A percentile compares a stretch with the other conserved stretches of the same genome.
These are phyloP conservation scores for Achatina immaculata DNA, from an alignment of 1,140 invertebrate genomes.

Conservation along the genomic window DNA sequence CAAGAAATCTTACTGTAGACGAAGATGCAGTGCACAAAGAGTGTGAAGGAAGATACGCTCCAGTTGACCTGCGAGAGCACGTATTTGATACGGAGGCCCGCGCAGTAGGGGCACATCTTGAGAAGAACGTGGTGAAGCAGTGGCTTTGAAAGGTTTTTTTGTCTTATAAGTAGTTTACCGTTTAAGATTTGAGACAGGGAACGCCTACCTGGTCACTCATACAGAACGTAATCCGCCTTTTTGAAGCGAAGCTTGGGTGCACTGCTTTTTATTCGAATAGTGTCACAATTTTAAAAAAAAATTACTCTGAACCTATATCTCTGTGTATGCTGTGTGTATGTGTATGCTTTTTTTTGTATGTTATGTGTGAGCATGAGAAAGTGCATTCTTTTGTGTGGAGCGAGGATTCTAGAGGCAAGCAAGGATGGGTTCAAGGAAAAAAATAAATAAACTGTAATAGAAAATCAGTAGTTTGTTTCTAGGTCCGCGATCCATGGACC, in stretches of 20 bases:
- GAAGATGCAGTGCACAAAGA: background rate
- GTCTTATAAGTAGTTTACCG: background rate
- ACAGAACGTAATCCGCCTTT: background rate
- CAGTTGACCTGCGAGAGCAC: background rate
- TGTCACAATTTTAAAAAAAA: too few relatives aligned
- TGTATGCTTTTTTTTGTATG: too few relatives aligned
- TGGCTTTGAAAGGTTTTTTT: background rate
- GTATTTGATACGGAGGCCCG: background rate
- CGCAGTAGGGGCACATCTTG: slow-evolving; percentile 1
- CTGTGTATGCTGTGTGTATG: too few relatives aligned
- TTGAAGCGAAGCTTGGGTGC: background rate
- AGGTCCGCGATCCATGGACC: too few relatives aligned
- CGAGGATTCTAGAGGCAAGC: too few relatives aligned
- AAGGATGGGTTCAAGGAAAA: too few relatives aligned
- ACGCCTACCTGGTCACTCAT: background rate
- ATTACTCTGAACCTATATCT: too few relatives aligned
- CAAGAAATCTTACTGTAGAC: background rate
- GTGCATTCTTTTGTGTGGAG: too few relatives aligned
- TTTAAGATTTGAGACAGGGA: background rate
- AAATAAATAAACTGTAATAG: too few relatives aligned
- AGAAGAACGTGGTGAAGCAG: background rate
- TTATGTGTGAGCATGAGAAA: too few relatives aligned
- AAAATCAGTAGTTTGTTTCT: too few relatives aligned
- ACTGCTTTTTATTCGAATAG: background rate
- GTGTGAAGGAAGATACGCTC: background rate